Conservation (phyloP, 2,888 invertebrate genomes). For the Lasioglossum figueresi region DNA sequence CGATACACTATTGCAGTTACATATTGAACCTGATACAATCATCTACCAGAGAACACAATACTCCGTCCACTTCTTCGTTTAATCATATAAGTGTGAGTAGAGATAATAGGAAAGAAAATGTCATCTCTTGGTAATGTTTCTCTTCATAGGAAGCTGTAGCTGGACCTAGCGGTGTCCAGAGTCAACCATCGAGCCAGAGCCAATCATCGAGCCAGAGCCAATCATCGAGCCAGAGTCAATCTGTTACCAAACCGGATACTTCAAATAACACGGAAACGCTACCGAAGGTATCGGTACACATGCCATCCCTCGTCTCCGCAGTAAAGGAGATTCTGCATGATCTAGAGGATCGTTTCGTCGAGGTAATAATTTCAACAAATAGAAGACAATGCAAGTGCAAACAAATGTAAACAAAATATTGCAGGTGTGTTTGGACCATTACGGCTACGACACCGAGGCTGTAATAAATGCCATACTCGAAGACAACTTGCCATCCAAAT, state of each 20-base stretch:
- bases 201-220: neutral
- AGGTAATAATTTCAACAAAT: conserved; percentile 80
- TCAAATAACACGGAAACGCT: conserved; percentile 14
- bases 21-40: conserved; percentile 64
- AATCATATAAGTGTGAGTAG: conserved; percentile 43
- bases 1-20: conserved; percentile 84
- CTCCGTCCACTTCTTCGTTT: neutral
- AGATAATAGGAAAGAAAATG: neutral
- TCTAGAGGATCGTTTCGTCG: conserved; percentile 90
- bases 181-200: conserved; percentile 17
- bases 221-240: conserved; percentile 17
- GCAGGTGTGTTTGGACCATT: conserved; percentile 91
- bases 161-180: conserved; percentile 65
- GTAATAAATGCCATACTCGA: conserved; percentile 94
- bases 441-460: conserved; percentile 89
- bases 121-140: conserved; percentile 24
- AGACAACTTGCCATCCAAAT: conserved; percentile 86
- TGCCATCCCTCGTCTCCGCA: conserved; percentile 85
- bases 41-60: conserved; percentile 45
- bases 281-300: conserved; percentile 72
- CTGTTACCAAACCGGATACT: conserved; percentile 7
- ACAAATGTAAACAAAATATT: neutral
- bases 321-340: conserved; percentile 92
- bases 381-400: neutral
- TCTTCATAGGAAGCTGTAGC: conserved; percentile 60